phyloP scores from a whole-genome alignment of 1,140 invertebrate species.

The Macrobrachium rosenbergii region DNA sequence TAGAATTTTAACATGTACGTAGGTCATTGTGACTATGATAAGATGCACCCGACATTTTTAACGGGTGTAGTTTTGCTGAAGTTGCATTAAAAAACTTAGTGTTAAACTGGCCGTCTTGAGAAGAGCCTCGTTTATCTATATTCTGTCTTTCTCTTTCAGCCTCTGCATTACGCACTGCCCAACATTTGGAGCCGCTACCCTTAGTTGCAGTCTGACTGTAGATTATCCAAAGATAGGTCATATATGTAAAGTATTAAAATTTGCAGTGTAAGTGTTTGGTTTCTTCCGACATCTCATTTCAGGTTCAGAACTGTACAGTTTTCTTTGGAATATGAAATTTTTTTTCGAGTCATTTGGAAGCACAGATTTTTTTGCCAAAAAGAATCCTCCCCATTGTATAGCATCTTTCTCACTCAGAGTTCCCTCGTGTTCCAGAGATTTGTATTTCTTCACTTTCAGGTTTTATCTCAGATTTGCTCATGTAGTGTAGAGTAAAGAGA shows the following conservation, averaged over 20 bases:
- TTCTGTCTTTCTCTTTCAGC: conserved; percentile 32
- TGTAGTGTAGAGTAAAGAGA: conserved; percentile 49
- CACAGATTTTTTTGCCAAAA: too few species aligned
- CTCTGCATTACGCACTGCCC: conserved; percentile 40
- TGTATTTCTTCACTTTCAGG: conserved; percentile 47
- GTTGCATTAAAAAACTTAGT: too few species aligned
- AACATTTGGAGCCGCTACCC: conserved; percentile 34
- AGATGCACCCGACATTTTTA: too few species aligned
- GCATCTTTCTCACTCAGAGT: conserved; percentile 47
- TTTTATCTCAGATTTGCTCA: conserved; percentile 53
- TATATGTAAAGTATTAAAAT: conserved; percentile 29
- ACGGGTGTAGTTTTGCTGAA: too few species aligned
- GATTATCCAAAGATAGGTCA: conserved; percentile 50
- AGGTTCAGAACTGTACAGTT: conserved; percentile 24
- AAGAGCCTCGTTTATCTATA: conserved; percentile 5
- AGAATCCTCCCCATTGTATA: too few species aligned
- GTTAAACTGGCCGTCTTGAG: too few species aligned
- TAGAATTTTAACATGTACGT: too few species aligned
- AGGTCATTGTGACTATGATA: too few species aligned
- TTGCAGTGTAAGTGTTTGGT: conserved; percentile 23
- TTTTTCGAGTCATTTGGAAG: neutral
- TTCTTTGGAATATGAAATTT: conserved; percentile 33
- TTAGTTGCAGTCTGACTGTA: neutral
- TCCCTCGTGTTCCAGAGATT: conserved; percentile 45
- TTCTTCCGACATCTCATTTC: conserved; percentile 39